Evolutionary conservation across 2,797 vertebrate species (phyloP), one percentile per base, ranked within the genome.

Genomic region (Tokudaia tokunoshimensis): DNA sequence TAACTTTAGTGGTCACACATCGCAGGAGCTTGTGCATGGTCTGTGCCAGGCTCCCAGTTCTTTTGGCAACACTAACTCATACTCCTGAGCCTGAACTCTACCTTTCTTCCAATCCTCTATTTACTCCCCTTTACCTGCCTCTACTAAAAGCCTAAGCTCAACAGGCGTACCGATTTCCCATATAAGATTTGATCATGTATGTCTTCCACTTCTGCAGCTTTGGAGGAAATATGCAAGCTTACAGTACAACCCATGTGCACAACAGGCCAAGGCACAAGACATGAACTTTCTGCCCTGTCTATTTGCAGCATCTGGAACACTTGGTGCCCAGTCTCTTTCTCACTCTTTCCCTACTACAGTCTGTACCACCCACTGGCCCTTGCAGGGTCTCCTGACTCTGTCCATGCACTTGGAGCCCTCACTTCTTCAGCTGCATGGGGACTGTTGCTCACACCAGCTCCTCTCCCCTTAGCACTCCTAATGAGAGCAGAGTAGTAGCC

Each of bases 21-120:
- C n/a, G 3, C 24, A 37, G 52, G 20, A 24, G 34, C 20, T 34
- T 12, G 0, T 1, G 29, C 1, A 9, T 24, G 65, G 6, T 26
- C 4, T 1, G 0, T 1, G 4, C 0, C 55, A 22, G 37, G 3
- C 37, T 29, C 81, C 0, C 2, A 4, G 29, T 12, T 15, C 65
- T 37, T 22, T 67, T 1, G 0, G 50, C 0, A n/a, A 15, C 44
- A 57, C 13, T 72, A 81, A 17, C 0, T 3, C 11, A 22, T 57
- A 5, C n/a, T 34, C 20, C 7, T n/a, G 13, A 61, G 9, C 6
- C 65, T 2, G 0, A 9, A 37, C 0, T 0, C 29, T 14, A 19
- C 19, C 26, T 52, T 11, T 41, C 17, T 65, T 37, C 31, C 37
- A 19, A 41, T 0, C 1, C 37, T 3, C 1, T 63, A 24, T 24